Percentiles rank a stretch among this genome's conserved stretches.
These are phyloP conservation scores for Leptonema lineaticorne DNA, from an alignment of 1,140 invertebrate genomes.

Conservation along the genomic window DNA sequence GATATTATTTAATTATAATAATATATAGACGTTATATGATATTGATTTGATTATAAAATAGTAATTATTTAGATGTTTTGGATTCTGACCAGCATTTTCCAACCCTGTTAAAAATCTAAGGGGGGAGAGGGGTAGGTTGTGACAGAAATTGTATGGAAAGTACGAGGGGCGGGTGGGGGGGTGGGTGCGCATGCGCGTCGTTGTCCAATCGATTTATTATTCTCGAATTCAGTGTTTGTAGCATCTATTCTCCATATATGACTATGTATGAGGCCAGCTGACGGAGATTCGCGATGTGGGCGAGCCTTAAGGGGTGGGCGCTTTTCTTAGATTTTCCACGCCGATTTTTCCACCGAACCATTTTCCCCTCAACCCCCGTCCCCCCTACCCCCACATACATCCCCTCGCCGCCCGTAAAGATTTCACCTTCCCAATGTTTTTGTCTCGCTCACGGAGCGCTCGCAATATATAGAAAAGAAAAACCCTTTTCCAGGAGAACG, in stretches of 20 bases:
- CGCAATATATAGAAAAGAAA: no score
- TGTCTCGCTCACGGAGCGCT: no score
- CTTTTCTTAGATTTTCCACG: background rate
- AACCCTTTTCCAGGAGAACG: background rate
- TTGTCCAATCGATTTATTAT: constrained; percentile 42
- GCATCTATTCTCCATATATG: constrained; percentile 43
- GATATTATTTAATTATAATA: no score
- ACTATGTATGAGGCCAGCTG: constrained; percentile 41
- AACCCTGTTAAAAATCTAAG: no score
- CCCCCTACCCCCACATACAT: constrained; percentile 5
- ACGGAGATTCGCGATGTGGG: background rate
- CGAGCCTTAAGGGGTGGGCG: constrained; percentile 26
- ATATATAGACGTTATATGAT: no score
- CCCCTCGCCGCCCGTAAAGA: background rate
- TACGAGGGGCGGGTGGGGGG: background rate
- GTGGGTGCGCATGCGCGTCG: constrained; percentile 34
- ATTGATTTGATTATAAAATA: no score
- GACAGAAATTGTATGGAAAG: constrained; percentile 3
- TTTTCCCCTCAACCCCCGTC: background rate
- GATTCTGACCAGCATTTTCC: no score
- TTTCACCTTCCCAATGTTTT: no score
- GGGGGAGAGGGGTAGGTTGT: constrained; percentile 18
- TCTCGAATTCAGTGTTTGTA: constrained; percentile 42
- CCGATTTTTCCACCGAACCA: background rate
- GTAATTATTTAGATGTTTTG: no score